These are phyloP conservation scores for Amitus sp. DNA, from an alignment of 2,888 invertebrate species.

Conservation along the genomic window DNA sequence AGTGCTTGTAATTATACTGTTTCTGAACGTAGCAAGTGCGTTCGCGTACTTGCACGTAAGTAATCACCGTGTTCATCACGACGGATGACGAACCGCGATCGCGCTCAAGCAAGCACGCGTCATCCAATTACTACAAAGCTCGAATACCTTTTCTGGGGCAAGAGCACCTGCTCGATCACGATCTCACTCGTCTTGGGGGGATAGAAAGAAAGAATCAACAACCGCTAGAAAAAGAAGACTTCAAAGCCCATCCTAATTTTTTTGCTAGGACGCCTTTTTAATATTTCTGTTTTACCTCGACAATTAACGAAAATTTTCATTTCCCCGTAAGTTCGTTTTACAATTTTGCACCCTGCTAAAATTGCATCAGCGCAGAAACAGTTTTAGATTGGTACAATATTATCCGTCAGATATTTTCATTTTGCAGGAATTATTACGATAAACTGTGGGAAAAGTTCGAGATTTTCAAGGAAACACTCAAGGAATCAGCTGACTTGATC, in stretches of 20 bases:
- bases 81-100: conserved; percentile 13
- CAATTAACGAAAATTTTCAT: too few relatives aligned
- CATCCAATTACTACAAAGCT: conserved; percentile 21
- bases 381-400: too few relatives aligned
- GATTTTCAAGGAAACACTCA: too few relatives aligned
- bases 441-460: too few relatives aligned
- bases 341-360: too few relatives aligned
- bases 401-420: too few relatives aligned
- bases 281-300: background rate
- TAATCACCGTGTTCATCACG: conserved; percentile 20
- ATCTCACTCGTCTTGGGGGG: conserved; percentile 7
- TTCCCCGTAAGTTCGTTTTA: too few relatives aligned
- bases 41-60: conserved; percentile 12
- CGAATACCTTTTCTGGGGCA: conserved; percentile 10
- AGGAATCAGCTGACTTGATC: too few relatives aligned
- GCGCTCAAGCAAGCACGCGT: conserved; percentile 16
- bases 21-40: conserved; percentile 1
- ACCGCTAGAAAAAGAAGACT: background rate
- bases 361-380: too few relatives aligned
- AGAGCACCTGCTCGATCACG: conserved; percentile 17
- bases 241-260: background rate
- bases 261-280: background rate
- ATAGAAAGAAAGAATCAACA: conserved; percentile 7
- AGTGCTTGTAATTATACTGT: conserved; percentile 10
- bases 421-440: too few relatives aligned